Conservation (phyloP, 2,888 invertebrate species). For the Chironomus riparius region DNA sequence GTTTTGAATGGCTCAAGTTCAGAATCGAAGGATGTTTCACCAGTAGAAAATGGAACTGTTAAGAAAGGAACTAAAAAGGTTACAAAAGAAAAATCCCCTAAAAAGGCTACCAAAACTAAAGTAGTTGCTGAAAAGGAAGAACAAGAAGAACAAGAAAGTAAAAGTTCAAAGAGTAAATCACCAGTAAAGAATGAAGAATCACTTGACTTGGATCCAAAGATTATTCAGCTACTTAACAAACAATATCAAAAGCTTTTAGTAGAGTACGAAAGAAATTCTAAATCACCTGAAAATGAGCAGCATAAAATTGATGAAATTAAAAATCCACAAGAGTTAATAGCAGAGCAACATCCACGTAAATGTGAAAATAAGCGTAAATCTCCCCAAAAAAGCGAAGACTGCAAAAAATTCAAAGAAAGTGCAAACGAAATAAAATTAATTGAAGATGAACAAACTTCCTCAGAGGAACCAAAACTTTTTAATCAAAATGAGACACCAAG, state of each 20-base stretch:
- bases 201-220: constrained; percentile 15
- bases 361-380: constrained; percentile 16
- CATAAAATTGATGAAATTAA: not conserved
- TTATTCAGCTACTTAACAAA: not conserved
- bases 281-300: constrained; percentile 8
- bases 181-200: not conserved
- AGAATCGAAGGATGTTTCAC: not conserved
- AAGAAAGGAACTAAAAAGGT: not conserved
- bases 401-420: constrained; percentile 27
- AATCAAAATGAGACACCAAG: too few species aligned
- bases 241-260: constrained; percentile 17
- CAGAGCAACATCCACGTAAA: not conserved
- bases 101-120: not conserved
- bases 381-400: constrained; percentile 17
- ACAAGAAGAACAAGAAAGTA: not conserved
- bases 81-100: not conserved
- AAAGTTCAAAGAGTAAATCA: constrained; percentile 4
- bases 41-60: not conserved
- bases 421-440: constrained; percentile 11
- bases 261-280: not conserved
- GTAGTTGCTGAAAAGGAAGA: not conserved
- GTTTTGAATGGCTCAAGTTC: constrained; percentile 29
- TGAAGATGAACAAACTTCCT: constrained; percentile 4
- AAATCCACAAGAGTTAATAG: not conserved
- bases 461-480: constrained; percentile 13